Conservation (phyloP, 2,888 invertebrate species). For the Pinctada fucata region DNA sequence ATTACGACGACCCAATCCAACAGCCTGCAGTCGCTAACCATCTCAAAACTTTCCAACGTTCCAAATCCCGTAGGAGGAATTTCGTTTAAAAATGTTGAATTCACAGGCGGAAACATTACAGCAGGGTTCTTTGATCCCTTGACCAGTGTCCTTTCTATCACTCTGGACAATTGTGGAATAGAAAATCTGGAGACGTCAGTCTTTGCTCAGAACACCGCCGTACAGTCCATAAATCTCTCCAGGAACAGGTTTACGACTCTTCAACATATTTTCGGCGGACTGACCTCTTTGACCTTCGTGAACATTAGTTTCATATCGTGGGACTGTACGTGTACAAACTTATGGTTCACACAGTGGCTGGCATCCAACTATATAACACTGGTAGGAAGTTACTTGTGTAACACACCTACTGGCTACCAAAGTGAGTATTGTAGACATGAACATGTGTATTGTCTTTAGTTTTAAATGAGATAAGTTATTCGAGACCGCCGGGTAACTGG, state of each 20-base stretch:
- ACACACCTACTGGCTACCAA: slow-evolving; percentile 17
- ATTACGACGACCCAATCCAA: slow-evolving; percentile 5
- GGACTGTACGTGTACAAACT: slow-evolving; percentile 22
- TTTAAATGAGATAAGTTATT: too few relatives aligned
- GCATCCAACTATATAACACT: slow-evolving; percentile 20
- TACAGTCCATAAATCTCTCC: slow-evolving; percentile 16
- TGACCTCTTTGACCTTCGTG: slow-evolving; percentile 14
- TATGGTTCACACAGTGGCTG: slow-evolving; percentile 22
- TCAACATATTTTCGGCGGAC: slow-evolving; percentile 11
- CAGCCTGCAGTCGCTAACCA: slow-evolving; percentile 12
- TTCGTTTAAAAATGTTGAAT: slow-evolving; percentile 11
- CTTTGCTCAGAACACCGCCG: slow-evolving; percentile 13
- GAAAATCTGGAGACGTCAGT: slow-evolving; percentile 1
- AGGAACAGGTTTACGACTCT: slow-evolving; percentile 19
- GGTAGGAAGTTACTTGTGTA: slow-evolving; percentile 10
- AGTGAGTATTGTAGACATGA: slow-evolving; percentile 1
- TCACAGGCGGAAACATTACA: slow-evolving; percentile 12
- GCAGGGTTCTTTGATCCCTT: slow-evolving; percentile 11
- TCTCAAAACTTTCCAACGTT: slow-evolving; percentile 7
- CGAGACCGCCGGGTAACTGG: too few relatives aligned
- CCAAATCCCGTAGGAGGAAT: slow-evolving; percentile 22
- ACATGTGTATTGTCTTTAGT: too few relatives aligned
- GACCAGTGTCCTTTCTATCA: slow-evolving; percentile 5
- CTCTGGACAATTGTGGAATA: slow-evolving; percentile 13
- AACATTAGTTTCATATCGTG: slow-evolving; percentile 15